Base-by-base conservation (phyloP, 2,888 invertebrate genomes). In the Dicroscelio sp. region DNA sequence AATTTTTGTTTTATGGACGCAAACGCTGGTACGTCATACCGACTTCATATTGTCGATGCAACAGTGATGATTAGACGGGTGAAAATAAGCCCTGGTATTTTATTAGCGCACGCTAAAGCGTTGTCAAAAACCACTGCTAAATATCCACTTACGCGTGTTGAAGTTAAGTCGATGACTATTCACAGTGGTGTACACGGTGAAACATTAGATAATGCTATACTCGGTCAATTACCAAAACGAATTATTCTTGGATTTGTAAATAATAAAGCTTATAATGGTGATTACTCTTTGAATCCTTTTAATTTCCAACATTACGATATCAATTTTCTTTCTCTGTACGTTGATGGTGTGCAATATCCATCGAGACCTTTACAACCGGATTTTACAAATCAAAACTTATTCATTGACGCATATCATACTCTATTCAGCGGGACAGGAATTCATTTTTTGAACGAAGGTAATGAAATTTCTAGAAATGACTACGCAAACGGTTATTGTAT, bases 131-230 rank as follows among this genome's bases (percentile, higher is more conserved):
- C 88, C 38, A 92, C 92, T 8, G 94, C 94, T 20, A 69, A 38
- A 38, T 69, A 69, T 65, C 31, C 65, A 30, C 65, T 65, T 65
- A 65, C 65, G 17, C 65, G 65, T 65, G 93, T 92, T 0, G 94
- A 94, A 63, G 88, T 93, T 4, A 94, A 94, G 85, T 71, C 93
- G 0, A 71, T 93, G n/a, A 92, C 94, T 10, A 92, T 95, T 27
- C 89, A 93, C 14, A 17, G 79, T 1, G 93, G 93, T 0, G 92
- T 94, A 25, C 92, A 92, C 43, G 91, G 91, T 12, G 94, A 95
- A 76, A 88, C 93, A 0, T 85, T 95, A 65, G 95, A 96, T 71
- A 95, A 96, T 78, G 52, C 96, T 20, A 95, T 95, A 82, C 52
- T 93, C 1, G 95, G 95, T 0, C 93, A 94, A 75, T 73, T 96